Evolutionary conservation across 1,140 invertebrate species (phyloP).

Genomic region (Portunus trituberculatus): DNA sequence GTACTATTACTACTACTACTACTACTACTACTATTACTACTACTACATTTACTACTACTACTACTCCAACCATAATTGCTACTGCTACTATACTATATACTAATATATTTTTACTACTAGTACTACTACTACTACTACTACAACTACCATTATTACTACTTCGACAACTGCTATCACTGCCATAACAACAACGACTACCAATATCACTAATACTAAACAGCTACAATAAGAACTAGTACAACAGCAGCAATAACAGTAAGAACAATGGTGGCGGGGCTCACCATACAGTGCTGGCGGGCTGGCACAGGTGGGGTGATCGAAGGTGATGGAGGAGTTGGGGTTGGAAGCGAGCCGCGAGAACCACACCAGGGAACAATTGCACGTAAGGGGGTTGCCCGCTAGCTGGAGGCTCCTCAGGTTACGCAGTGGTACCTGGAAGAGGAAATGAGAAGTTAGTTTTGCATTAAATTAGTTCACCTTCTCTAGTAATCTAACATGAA

Average conservation of each 20-base stretch:
- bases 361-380: constrained; percentile 90
- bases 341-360: constrained; percentile 87
- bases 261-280: neutral
- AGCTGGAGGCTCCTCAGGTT: constrained; percentile 65
- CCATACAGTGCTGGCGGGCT: constrained; percentile 74
- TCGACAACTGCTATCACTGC: neutral
- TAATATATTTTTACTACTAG: too few species aligned
- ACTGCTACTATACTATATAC: neutral
- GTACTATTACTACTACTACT: neutral
- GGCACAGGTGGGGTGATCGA: constrained; percentile 73
- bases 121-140: too few species aligned
- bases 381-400: constrained; percentile 86
- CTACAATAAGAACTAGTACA: neutral
- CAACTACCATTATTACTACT: too few species aligned
- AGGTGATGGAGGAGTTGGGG: constrained; percentile 63
- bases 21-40: neutral
- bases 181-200: neutral
- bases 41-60: too few species aligned
- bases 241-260: neutral
- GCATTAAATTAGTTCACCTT: too few species aligned
- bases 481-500: too few species aligned
- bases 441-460: too few species aligned
- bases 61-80: neutral
- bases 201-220: neutral
- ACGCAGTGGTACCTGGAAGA: constrained; percentile 67